A percentile compares a stretch with the other conserved stretches of the same genome.
phyloP scores from a whole-genome alignment of 2,113 vertebrate genomes.

The Brachypodius melanocephalos region DNA sequence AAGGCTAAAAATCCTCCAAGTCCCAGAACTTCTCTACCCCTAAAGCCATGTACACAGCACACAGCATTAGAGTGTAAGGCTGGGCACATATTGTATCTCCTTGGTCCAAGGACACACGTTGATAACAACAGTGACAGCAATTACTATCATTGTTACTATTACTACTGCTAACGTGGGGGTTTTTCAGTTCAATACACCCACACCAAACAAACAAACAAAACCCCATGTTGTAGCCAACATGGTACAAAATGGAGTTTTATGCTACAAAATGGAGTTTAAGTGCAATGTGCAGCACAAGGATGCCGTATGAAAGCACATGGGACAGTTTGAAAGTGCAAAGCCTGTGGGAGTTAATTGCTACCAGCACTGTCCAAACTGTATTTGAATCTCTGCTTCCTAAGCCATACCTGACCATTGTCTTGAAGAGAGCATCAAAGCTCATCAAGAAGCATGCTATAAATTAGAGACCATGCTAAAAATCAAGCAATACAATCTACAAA shows the following conservation, averaged over 20 bases:
- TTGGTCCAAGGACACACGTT: background rate
- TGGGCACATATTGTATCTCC: background rate
- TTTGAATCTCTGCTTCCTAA: background rate
- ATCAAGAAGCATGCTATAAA: background rate
- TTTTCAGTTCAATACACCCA: background rate
- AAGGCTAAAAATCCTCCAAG: background rate
- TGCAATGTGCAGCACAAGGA: background rate
- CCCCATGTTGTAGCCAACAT: background rate
- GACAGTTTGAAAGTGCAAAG: background rate
- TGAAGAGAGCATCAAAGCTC: background rate
- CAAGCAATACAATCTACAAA: background rate
- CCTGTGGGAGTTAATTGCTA: background rate
- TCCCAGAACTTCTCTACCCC: background rate
- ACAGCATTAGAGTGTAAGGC: background rate
- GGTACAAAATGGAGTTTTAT: no score
- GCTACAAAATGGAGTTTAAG: background rate
- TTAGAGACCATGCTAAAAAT: background rate
- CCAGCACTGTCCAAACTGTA: background rate
- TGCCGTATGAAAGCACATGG: background rate
- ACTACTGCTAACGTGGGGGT: rapidly evolving
- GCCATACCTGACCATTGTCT: background rate
- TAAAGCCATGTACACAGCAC: background rate
- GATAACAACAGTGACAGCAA: background rate
- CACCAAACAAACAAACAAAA: background rate
- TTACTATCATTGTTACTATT: background rate